Percentiles rank a stretch among this genome's conserved stretches.
phyloP scores from a whole-genome alignment of 2,113 vertebrate genomes.

The Rutilus rutilus region DNA sequence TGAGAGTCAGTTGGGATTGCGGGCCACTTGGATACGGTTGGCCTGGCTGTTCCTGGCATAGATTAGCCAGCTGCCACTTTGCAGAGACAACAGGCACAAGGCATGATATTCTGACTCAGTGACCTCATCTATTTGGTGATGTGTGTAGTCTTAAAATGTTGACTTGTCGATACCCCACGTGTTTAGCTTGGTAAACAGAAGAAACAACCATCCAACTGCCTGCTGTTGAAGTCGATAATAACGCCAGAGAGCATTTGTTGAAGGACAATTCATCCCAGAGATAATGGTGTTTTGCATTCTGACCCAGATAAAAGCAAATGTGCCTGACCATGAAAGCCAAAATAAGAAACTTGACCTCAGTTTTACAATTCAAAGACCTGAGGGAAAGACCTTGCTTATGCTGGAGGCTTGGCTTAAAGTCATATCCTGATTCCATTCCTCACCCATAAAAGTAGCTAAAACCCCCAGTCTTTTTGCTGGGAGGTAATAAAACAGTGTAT shows the following conservation, averaged over 20 bases:
- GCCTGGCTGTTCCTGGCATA: background rate
- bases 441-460: background rate
- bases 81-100: background rate
- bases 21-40: background rate
- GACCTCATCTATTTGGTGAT: background rate
- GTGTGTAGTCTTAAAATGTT: background rate
- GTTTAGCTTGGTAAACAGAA: background rate
- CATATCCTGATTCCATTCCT: background rate
- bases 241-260: background rate
- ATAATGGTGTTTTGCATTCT: conserved; percentile 5
- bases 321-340: background rate
- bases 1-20: background rate
- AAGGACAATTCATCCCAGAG: background rate
- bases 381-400: background rate
- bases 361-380: background rate
- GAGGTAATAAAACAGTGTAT: background rate
- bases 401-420: background rate
- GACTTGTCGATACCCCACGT: background rate
- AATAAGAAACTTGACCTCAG: conserved; percentile 1
- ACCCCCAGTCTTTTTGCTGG: background rate
- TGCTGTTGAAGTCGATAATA: background rate
- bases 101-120: conserved; percentile 8
- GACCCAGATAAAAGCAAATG: background rate
- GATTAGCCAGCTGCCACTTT: conserved; percentile 11
- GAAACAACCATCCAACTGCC: background rate